Evolutionary conservation across 2,888 invertebrate species (phyloP).

Genomic region (Drosophila niveifrons): DNA sequence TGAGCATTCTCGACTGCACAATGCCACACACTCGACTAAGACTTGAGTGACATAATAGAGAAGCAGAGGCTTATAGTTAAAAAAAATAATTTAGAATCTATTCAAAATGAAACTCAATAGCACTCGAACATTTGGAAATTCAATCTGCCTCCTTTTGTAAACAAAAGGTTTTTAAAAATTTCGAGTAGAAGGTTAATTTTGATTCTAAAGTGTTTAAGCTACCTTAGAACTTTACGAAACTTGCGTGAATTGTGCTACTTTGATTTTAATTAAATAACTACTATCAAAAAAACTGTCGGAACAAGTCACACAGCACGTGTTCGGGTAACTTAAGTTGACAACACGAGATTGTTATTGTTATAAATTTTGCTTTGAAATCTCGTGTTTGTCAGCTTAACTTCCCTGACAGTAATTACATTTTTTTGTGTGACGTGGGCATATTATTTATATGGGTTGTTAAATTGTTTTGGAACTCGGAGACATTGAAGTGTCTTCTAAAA

Average conservation of each 20-base stretch:
- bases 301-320: not conserved
- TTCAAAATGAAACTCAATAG: constrained; percentile 4
- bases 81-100: not conserved
- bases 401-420: constrained; percentile 8
- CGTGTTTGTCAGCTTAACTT: constrained; percentile 16
- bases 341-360: constrained; percentile 8
- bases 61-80: constrained; percentile 2
- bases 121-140: constrained; percentile 3
- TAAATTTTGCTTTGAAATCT: constrained; percentile 2
- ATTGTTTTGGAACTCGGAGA: not conserved
- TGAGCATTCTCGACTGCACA: constrained; percentile 34
- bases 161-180: not conserved
- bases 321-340: constrained; percentile 2
- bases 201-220: too few relatives aligned
- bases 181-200: too few relatives aligned
- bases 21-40: constrained; percentile 20
- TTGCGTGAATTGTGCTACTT: not conserved
- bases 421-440: not conserved
- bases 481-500: not conserved
- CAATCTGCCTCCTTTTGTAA: not conserved
- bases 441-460: constrained; percentile 3
- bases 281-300: not conserved
- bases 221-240: not conserved
- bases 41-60: constrained; percentile 18
- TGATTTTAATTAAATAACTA: not conserved